Conservation (phyloP, 2,797 vertebrate genomes). For the Xiphorhynchus erythropygius region DNA sequence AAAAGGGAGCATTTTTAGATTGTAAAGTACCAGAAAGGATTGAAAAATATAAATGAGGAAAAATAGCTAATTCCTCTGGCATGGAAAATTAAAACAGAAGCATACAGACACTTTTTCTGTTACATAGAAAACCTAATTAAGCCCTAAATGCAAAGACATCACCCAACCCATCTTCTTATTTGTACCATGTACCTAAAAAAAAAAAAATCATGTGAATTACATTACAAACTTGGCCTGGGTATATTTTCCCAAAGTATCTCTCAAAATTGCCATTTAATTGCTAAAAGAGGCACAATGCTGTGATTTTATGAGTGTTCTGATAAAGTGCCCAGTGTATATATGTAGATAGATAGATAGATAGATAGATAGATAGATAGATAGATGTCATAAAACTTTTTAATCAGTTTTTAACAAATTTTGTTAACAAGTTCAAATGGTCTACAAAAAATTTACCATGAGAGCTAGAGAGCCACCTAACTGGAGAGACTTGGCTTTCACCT, state of each 20-base stretch:
- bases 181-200: not conserved
- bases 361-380: not conserved
- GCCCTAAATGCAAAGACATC: not conserved
- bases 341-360: too few species aligned
- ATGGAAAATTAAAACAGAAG: not conserved
- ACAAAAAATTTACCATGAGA: not conserved
- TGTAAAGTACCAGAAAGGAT: not conserved
- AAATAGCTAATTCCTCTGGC: not conserved
- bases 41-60: not conserved
- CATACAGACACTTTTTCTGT: not conserved
- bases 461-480: not conserved
- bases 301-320: not conserved
- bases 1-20: not conserved
- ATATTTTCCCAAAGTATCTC: not conserved
- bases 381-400: not conserved
- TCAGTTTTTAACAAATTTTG: not conserved
- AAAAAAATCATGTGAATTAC: not conserved
- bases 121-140: not conserved
- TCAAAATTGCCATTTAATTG: not conserved
- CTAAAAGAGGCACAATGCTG: not conserved
- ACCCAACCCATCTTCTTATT: not conserved
- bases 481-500: not conserved
- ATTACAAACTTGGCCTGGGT: not conserved
- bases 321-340: not conserved
- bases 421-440: not conserved